Evolutionary conservation across 2,888 invertebrate species (phyloP), one percentile per base, ranked within the genome.

Genomic region (Troglohyphantes excavatus): DNA sequence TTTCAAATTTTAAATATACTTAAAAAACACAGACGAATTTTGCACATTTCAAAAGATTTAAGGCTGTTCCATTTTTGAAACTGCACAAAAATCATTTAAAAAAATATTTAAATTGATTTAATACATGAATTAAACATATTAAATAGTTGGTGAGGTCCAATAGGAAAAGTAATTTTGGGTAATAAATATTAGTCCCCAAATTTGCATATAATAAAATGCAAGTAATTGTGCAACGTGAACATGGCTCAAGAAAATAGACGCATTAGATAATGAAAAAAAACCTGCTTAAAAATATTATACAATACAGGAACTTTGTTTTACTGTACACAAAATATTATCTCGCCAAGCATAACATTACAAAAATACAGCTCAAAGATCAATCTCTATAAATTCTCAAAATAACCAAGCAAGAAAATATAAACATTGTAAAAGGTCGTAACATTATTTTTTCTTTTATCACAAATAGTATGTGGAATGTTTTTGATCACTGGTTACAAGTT

Each of bases 401-500:
- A n/a, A 19, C 13, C 9, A 59, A 29, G 13, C 26, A 9, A 9
- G 23, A 82, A 82, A 82, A 72, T 72, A n/a, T n/a, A 82, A 33
- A 53, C 39, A 39, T 39, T 39, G 39, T 39, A 53, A 53, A 53
- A 53, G 17, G n/a, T 53, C 53, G n/a, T n/a, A n/a, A n/a, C n/a
- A n/a, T 53, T 53, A 9, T 39, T 39, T 79, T 29, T 29, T 59
- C 59, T 70, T 17, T 68, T 70, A 82, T 70, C 68, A 82, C 68
- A 39, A 67, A 70, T 59, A 72, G 17, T 33, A 21, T 61, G 33
- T 82, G 82, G 82, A 82, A 82, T 82, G 82, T 72, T 81, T 39
- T 70, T 82, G 61, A 82, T 82, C 70, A 82, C 59, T 53, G 59
- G 33, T 7, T 68, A 53, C n/a, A 53, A n/a, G 33, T n/a, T n/a